Evolutionary conservation across 2,113 vertebrate species (phyloP), one percentile per base, ranked within the genome.

Genomic region (Tachysurus vachellii): DNA sequence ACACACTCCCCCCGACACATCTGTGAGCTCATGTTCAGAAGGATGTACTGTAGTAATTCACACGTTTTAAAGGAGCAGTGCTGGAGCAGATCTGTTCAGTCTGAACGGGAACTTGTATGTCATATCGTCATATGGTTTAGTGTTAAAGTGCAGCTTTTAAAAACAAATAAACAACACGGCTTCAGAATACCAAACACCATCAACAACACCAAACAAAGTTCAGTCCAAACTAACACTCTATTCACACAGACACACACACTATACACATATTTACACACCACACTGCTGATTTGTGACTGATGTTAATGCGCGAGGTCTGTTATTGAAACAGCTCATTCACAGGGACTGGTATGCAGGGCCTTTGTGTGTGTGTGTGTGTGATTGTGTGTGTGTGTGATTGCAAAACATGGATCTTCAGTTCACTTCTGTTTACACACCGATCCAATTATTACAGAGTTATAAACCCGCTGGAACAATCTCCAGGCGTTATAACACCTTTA

Each of bases 301-400:
- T 26, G 26, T 62, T 10, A n/a, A 26, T 62, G 61, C 8, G 7
- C 21, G 7, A 2, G 19, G 6, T 62, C 19, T n/a, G n/a, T 26
- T 12, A 28, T 13, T 13, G 62, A 5, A 64, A 28, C 62, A 10
- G 26, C 3, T 64, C 62, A 64, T 92, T 91, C 91, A 91, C 89
- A 93, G 89, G 5, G 88, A 84, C 88, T 47, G 93, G 93, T 93
- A 93, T 93, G 92, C 90, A 50, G 47, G 47, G 0, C 47, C 47
- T 9, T 50, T 50, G 47, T 50, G 47, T 88, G 42, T n/a, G 26
- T 44, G 75, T 77, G 75, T 77, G 23, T 54, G 47, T 77, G 75
- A 54, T 50, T 28, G 50, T 57, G 77, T 57, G 77, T 80, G 77
- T 21, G 79, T 81, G 56, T 81, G 79, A 61, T 61, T 81, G 79